Evolutionary conservation across 2,888 invertebrate species (phyloP), one percentile per base, ranked within the genome.

Genomic region (Zootermopsis nevadensis): DNA sequence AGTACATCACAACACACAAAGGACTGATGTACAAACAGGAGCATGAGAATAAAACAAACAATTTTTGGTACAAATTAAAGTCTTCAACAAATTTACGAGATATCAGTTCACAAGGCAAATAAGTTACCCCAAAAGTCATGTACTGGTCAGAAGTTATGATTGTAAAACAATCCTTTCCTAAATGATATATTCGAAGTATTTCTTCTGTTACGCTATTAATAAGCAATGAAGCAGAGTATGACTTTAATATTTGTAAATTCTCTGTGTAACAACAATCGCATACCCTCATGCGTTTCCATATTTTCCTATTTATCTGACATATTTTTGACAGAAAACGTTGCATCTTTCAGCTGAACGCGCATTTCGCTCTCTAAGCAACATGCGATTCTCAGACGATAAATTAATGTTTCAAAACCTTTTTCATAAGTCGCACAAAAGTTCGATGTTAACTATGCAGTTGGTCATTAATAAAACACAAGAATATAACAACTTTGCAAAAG

Each of bases 371-470:
- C 48, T 3, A 8, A 15, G 48, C 48, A 48, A 48, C 48, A 48
- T 48, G 19, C 48, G 48, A 48, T 48, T 48, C 15, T 48, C 48
- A 19, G 48, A 48, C 15, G 48, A 19, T 19, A 3, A 19, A 74
- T 74, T 38, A 38, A 35, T 38, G 38, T 74, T 38, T 74, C 74
- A 74, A 31, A 24, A 69, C 31, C 33, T 69, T 38, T 74, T 74
- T 74, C 38, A 10, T 27, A 74, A 74, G 74, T 74, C 74, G 74
- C 74, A 74, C 74, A 74, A 74, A 74, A 74, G 74, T 74, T 74
- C 0, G 10, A 2, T 74, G n/a, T 74, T 74, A 38, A 74, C 38
- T 74, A 74, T 74, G 74, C 74, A 38, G 38, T 8, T n/a, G 24
- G 0, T 2, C 24, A 24, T 74, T 42, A 74, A 74, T 74, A 74